phyloP scores from a whole-genome alignment of 1,140 invertebrate species.

The Dreissena rostriformis region DNA sequence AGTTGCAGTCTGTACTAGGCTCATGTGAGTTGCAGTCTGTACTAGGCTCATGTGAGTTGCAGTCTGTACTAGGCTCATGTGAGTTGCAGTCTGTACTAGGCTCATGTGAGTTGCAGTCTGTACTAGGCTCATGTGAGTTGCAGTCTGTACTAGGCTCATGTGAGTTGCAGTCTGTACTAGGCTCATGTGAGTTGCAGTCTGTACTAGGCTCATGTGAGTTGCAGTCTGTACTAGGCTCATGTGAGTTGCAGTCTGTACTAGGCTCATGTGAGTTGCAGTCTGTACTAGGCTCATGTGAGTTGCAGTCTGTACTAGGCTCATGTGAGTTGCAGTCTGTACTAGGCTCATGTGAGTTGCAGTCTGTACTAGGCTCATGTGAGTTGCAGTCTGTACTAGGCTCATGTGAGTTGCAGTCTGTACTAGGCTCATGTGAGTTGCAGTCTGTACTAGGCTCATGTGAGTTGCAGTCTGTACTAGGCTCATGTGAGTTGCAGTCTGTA shows the following conservation, averaged over 20 bases:
- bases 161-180: no score
- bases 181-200: slow-evolving; percentile 74
- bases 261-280: no score
- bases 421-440: no score
- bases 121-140: slow-evolving; percentile 74
- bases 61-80: slow-evolving; percentile 77
- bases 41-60: no score
- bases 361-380: no score
- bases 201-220: no score
- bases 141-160: no score
- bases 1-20: no score
- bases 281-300: slow-evolving; percentile 74
- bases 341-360: slow-evolving; percentile 74
- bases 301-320: no score
- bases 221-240: slow-evolving; percentile 71
- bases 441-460: slow-evolving; percentile 75
- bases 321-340: no score
- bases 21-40: slow-evolving; percentile 70
- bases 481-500: no score
- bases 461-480: not conserved
- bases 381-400: slow-evolving; percentile 65
- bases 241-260: slow-evolving; percentile 59
- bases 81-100: not conserved
- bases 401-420: slow-evolving; percentile 66
- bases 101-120: no score